These are phyloP conservation scores for Gobio gobio DNA, from an alignment of 2,113 vertebrate genomes.

Conservation along the genomic window DNA sequence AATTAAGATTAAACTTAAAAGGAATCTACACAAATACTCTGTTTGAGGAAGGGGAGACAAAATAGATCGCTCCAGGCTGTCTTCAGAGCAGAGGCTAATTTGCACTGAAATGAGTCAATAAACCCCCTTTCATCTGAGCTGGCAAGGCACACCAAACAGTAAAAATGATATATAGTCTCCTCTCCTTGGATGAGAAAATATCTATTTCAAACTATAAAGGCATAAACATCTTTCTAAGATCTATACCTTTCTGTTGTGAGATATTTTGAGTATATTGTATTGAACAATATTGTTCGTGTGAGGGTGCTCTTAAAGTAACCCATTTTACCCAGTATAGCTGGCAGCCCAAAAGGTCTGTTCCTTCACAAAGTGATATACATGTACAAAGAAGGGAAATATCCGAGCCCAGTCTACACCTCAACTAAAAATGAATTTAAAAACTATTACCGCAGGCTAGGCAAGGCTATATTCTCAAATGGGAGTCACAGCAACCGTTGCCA, in stretches of 20 bases:
- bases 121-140: conserved; percentile 47
- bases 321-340: neutral
- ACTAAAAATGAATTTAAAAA: neutral
- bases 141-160: conserved; percentile 14
- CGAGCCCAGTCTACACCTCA: neutral
- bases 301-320: neutral
- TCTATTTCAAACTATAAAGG: neutral
- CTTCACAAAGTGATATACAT: neutral
- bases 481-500: conserved; percentile 47
- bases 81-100: conserved; percentile 45
- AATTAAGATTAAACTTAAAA: conserved; percentile 44
- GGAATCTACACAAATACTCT: conserved; percentile 25
- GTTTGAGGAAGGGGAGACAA: neutral
- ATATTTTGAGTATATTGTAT: neutral
- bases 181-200: conserved; percentile 6
- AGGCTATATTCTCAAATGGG: neutral
- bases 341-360: neutral
- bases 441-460: conserved; percentile 10
- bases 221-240: neutral
- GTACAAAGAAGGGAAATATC: neutral
- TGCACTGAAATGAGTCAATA: conserved; percentile 54
- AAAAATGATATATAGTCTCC: neutral
- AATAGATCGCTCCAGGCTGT: conserved; percentile 32
- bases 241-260: neutral
- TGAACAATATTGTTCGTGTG: neutral